Base-by-base conservation (phyloP, 2,888 invertebrate species). In the Dusona sp. region DNA sequence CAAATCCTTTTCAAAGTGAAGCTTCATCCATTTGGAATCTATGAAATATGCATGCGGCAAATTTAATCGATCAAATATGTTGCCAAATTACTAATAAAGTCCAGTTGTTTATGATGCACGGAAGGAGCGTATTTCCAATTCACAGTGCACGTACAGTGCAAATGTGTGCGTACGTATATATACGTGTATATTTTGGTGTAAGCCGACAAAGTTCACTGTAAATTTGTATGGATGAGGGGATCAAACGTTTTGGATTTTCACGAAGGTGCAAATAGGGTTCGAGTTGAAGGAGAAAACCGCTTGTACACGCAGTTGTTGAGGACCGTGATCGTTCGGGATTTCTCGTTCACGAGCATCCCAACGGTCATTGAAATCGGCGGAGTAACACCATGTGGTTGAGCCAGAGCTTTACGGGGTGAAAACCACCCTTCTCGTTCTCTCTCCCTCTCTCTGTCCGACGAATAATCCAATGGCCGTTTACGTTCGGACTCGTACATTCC, bases 171-270 rank as follows among this genome's bases (percentile, higher is more conserved):
- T 2, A 9, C 2, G 54, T 22, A 2, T 54, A 4, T 51, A 19
- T n/a, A 51, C 19, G 51, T 42, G 42, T 42, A 2, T 51, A 19
- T 51, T n/a, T n/a, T n/a, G 54, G 22, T 54, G 22, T 9, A 9
- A 54, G n/a, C 25, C 13, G 57, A 25, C 33, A 36, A 65, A 36
- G 19, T 33, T 36, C 45, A 4, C 38, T 22, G 68, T 57, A 38
- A 57, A 84, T 74, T 57, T 51, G 67, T 61, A 79, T 68, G 74
- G 74, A 73, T 25, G 72, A 68, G 22, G 57, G 36, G 81, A 36
- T 68, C 61, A 67, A 68, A 73, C 54, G 78, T 51, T 51, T 22
- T 33, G 36, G 54, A 2, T 13, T 38, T 19, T 57, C 38, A 57
- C 57, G 16, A 25, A 33, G 74, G 57, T 57, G 54, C 38, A 38